phyloP scores from a whole-genome alignment of 2,797 vertebrate species.

The Otus scops region DNA sequence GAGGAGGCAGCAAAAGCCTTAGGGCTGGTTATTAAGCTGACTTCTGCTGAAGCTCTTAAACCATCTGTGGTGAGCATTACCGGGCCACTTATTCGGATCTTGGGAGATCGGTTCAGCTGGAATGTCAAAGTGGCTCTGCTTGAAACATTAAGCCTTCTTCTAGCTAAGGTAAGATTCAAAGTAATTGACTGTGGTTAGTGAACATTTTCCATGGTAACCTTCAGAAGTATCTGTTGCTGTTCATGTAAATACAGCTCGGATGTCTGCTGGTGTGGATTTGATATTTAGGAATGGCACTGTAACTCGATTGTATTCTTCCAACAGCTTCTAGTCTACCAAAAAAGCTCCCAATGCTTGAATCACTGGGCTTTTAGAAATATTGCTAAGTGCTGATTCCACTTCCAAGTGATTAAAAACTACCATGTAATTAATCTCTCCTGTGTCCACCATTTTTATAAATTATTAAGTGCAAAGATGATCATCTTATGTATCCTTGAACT shows the following conservation, averaged over 20 bases:
- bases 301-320: background rate
- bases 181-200: background rate
- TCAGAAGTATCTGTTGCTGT: background rate
- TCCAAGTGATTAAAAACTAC: background rate
- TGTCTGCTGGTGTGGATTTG: background rate
- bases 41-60: slow-evolving; percentile 92
- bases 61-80: slow-evolving; percentile 97
- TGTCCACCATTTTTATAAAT: background rate
- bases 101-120: slow-evolving; percentile 96
- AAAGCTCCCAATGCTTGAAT: background rate
- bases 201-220: background rate
- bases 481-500: background rate
- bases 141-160: slow-evolving; percentile 92
- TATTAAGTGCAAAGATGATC: background rate
- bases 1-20: slow-evolving; percentile 95
- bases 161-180: slow-evolving; percentile 86
- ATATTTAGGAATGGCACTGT: background rate
- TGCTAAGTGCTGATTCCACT: background rate
- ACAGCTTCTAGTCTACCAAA: background rate
- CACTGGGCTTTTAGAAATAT: background rate
- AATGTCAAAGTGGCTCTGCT: slow-evolving; percentile 94
- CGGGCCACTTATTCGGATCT: slow-evolving; percentile 94
- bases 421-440: background rate
- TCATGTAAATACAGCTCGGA: background rate
- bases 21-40: slow-evolving; percentile 91